phyloP scores from a whole-genome alignment of 2,888 invertebrate species.

The Tinea semifulvella region DNA sequence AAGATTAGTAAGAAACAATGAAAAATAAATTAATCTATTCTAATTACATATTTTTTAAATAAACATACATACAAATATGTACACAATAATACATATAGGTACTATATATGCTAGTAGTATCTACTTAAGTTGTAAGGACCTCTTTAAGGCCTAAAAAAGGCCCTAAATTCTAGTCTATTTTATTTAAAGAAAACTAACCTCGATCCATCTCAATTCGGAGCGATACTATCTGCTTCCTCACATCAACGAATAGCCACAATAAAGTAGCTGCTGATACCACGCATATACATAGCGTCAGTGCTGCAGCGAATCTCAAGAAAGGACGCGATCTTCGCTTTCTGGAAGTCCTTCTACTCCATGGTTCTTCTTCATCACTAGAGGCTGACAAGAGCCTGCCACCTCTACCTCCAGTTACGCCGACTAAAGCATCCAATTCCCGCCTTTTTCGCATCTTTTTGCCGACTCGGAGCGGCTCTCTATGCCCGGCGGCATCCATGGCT shows the following conservation, averaged over 20 bases:
- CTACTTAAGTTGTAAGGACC: too few species aligned
- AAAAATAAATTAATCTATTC: too few species aligned
- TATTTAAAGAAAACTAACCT: conserved; percentile 68
- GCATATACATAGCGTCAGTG: conserved; percentile 69
- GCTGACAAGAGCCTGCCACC: conserved; percentile 69
- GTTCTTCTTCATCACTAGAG: conserved; percentile 68
- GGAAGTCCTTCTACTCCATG: conserved; percentile 47
- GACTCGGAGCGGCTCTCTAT: conserved; percentile 72
- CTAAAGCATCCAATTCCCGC: conserved; percentile 77
- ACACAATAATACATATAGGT: too few species aligned
- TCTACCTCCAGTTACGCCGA: conserved; percentile 54
- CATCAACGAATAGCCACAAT: conserved; percentile 74
- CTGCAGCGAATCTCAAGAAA: conserved; percentile 67
- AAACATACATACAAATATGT: too few species aligned
- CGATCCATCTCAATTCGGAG: conserved; percentile 72
- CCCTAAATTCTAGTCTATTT: too few species aligned
- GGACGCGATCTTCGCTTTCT: conserved; percentile 55
- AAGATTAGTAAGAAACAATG: too few species aligned
- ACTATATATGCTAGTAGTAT: too few species aligned
- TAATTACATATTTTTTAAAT: too few species aligned
- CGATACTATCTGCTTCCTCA: conserved; percentile 71
- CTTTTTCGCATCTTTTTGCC: conserved; percentile 81
- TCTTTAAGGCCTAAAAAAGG: too few species aligned
- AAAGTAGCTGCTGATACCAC: conserved; percentile 72
- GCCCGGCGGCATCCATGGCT: conserved; percentile 61